Base-by-base conservation (phyloP, 2,797 vertebrate genomes). In the Smutsia gigantea region DNA sequence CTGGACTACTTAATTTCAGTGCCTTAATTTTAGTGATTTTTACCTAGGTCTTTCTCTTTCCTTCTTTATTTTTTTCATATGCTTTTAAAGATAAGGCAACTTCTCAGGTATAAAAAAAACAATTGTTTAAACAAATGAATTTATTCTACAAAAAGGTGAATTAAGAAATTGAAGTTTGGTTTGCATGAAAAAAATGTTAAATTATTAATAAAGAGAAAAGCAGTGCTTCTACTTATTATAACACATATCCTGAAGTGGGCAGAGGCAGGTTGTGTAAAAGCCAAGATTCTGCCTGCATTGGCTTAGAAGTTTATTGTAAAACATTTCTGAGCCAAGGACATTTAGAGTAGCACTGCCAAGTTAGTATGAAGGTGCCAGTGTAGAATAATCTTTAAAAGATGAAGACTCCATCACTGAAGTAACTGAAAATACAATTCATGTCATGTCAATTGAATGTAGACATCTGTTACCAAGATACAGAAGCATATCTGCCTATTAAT, bases 231-330 rank as follows among this genome's bases (percentile, higher is more conserved):
- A 78, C 97, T 98, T 97, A 96, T 97, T 98, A 96, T 94, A 95
- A 97, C 74, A 79, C 86, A 95, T 98, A 98, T 72, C 66, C 90
- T 90, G 61, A 95, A 92, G 96, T 96, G 97, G 97, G 98, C 96
- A 98, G 92, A 92, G 61, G 25, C 61, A 71, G 49, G 64, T 1
- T 2, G 27, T 64, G 4, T 29, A 31, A n/a, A 94, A 84, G 98
- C 98, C 98, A 98, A 98, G 96, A 98, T 98, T 98, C 97, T 98
- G 98, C 98, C 98, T 98, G 82, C 59, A 84, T 96, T 98, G 98
- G 98, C 98, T 98, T 97, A 85, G 92, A 96, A 92, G 96, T 98
- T 98, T 98, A 98, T 98, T 98, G 92, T 98, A 98, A 98, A 95
- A 95, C 31, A 75, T 77, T 96, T 95, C 95, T 0, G 39, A 98